Conservation (phyloP, 2,888 invertebrate genomes). For the Phaedon cochleariae region DNA sequence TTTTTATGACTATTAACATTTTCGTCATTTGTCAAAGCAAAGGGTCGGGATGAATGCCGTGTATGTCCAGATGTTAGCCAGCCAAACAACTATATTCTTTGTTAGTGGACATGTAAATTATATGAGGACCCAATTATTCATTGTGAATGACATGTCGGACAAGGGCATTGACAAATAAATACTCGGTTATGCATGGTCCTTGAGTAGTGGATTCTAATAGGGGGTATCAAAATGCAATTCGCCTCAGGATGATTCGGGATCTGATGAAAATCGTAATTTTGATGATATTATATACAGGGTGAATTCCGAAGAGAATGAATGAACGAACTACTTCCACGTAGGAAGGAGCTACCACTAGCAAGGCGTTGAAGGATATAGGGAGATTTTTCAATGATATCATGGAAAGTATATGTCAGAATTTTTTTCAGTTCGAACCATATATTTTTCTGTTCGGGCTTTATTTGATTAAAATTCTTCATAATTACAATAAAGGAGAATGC, state of each 20-base stretch:
- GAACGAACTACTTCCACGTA: too few species aligned
- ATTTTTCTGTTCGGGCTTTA: too few species aligned
- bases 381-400: too few species aligned
- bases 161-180: slow-evolving; percentile 37
- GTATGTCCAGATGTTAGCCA: slow-evolving; percentile 51
- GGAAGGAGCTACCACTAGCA: too few species aligned
- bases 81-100: slow-evolving; percentile 46
- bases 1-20: slow-evolving; percentile 44
- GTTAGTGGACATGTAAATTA: slow-evolving; percentile 50
- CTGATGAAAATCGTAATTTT: too few species aligned
- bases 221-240: not conserved
- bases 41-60: slow-evolving; percentile 38
- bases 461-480: too few species aligned
- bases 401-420: too few species aligned
- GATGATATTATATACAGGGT: too few species aligned
- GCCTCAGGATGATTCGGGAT: not conserved
- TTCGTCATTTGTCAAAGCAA: slow-evolving; percentile 45
- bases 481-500: too few species aligned
- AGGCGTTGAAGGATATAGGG: too few species aligned
- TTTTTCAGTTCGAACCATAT: too few species aligned
- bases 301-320: too few species aligned
- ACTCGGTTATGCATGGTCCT: slow-evolving; percentile 22
- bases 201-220: not conserved
- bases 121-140: slow-evolving; percentile 41
- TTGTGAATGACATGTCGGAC: slow-evolving; percentile 27